phyloP scores from a whole-genome alignment of 2,888 invertebrate genomes.

The Balanococcus diminutus region DNA sequence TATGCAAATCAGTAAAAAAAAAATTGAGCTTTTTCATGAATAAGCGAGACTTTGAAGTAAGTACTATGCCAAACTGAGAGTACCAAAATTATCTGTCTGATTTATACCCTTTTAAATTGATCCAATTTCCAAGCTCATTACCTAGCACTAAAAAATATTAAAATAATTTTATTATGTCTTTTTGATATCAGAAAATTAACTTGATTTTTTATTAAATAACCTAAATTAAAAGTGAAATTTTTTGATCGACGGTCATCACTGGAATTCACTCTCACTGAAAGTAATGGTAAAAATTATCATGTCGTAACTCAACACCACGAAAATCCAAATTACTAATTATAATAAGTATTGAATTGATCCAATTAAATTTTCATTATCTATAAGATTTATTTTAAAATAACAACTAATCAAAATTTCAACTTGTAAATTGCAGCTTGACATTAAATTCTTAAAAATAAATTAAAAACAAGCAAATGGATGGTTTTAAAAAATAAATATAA shows the following conservation, averaged over 20 bases:
- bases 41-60: too few species aligned
- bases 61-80: too few species aligned
- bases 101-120: neutral
- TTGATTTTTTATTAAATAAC: too few species aligned
- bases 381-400: conserved; percentile 26
- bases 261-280: neutral
- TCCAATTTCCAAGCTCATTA: neutral
- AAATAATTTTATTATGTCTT: neutral
- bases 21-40: too few species aligned
- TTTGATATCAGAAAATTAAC: neutral
- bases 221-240: neutral
- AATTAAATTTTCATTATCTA: neutral
- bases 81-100: too few species aligned
- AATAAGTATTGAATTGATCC: conserved; percentile 10
- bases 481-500: neutral
- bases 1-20: too few species aligned
- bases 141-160: neutral
- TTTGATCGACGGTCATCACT: neutral
- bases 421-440: neutral
- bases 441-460: conserved; percentile 9
- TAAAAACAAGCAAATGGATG: neutral
- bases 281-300: neutral
- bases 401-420: conserved; percentile 2
- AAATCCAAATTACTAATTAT: neutral
- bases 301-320: neutral